Conservation (phyloP, 2,888 invertebrate genomes). For the Diaprepes abbreviatus region DNA sequence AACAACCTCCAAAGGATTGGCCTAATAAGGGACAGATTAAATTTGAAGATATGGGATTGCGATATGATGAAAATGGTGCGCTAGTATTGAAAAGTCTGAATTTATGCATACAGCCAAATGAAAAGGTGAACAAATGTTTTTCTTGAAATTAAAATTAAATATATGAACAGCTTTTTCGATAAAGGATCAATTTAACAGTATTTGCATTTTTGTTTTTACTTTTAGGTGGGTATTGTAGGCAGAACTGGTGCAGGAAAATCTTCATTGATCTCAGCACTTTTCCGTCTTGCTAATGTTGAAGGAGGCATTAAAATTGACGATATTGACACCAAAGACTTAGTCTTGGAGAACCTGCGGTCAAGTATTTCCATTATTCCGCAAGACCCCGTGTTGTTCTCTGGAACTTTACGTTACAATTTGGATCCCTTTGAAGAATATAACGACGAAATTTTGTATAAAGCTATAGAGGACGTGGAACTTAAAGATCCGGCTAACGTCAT, state of each 20-base stretch:
- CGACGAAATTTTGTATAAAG: slow-evolving; percentile 79
- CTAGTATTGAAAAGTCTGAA: slow-evolving; percentile 81
- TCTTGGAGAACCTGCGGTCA: slow-evolving; percentile 71
- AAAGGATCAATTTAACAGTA: no score
- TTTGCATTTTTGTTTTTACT: slow-evolving; percentile 43
- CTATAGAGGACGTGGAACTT: slow-evolving; percentile 82
- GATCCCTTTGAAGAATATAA: slow-evolving; percentile 76
- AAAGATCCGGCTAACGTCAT: slow-evolving; percentile 76
- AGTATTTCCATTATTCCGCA: slow-evolving; percentile 74
- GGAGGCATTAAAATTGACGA: slow-evolving; percentile 82
- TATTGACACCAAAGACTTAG: slow-evolving; percentile 72
- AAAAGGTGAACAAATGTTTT: slow-evolving; percentile 74
- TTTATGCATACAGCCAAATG: slow-evolving; percentile 76
- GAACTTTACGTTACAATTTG: no score
- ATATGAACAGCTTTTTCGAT: no score
- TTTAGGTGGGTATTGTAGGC: slow-evolving; percentile 78
- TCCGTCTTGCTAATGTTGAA: slow-evolving; percentile 79
- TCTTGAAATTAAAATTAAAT: no score
- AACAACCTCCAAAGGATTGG: slow-evolving; percentile 71
- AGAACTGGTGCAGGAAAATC: slow-evolving; percentile 74
- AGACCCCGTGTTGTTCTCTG: slow-evolving; percentile 73
- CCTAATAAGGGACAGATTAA: slow-evolving; percentile 76
- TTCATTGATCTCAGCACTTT: slow-evolving; percentile 83
- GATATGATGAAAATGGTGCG: slow-evolving; percentile 75
- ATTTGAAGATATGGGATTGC: slow-evolving; percentile 76